These are phyloP conservation scores for Stenichneumon culpator DNA, from an alignment of 2,888 invertebrate species.

Conservation along the genomic window DNA sequence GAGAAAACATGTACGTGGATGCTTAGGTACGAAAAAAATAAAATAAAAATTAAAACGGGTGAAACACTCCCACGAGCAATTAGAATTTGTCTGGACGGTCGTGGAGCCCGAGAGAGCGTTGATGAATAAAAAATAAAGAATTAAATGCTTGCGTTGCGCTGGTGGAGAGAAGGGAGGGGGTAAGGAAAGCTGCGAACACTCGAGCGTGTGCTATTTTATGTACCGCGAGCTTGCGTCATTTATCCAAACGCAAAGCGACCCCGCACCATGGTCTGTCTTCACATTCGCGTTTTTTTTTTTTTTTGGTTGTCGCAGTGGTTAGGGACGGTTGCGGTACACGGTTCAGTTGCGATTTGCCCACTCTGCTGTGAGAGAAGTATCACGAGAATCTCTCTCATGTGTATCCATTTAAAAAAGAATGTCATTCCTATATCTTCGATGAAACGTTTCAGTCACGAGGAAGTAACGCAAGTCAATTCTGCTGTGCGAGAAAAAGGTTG, in stretches of 20 bases:
- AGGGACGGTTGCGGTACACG: background rate
- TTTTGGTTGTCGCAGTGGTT: background rate
- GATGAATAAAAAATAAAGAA: conserved; percentile 58
- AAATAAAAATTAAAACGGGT: background rate
- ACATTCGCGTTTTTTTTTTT: background rate
- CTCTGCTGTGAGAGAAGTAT: too few species aligned
- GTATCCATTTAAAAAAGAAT: too few species aligned
- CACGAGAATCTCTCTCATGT: too few species aligned
- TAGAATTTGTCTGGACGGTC: conserved; percentile 50
- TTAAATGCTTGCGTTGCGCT: conserved; percentile 23
- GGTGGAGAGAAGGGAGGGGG: background rate
- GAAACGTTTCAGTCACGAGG: too few species aligned
- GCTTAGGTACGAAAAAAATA: background rate
- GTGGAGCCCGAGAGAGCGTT: conserved; percentile 22
- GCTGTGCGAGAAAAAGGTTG: background rate
- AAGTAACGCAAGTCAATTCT: too few species aligned
- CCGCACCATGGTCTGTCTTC: background rate
- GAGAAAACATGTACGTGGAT: background rate
- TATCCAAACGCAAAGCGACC: conserved; percentile 9
- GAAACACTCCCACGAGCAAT: conserved; percentile 47
- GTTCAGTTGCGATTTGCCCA: too few species aligned
- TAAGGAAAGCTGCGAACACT: background rate
- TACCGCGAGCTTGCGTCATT: background rate
- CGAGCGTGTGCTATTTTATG: background rate
- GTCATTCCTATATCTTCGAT: too few species aligned